Evolutionary conservation across 2,113 vertebrate genomes (phyloP), one percentile per base, ranked within the genome.

Genomic region (Nipponia nippon): DNA sequence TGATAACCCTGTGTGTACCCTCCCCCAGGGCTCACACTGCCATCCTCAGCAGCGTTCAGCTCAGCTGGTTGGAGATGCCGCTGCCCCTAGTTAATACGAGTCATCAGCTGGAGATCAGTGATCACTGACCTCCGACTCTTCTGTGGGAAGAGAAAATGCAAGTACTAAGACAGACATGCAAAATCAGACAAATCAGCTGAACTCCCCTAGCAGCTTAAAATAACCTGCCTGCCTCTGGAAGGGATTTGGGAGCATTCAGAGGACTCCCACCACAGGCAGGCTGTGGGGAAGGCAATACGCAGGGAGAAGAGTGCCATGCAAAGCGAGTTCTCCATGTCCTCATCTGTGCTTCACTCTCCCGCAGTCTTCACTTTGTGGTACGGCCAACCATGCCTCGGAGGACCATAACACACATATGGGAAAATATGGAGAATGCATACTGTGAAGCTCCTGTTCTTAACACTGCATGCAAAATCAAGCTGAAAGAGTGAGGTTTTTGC

Each of bases 401-500:
- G 88, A 44, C 76, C 36, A 4, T 36, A 86, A 80, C 2, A 9
- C 58, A 53, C 91, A 92, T 44, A 97, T 23, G 34, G 75, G 58
- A 49, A 90, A 92, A 80, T 16, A 70, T 0, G 10, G 66, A 52
- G 59, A 50, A 63, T 3, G 30, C 79, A 76, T 20, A 65, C 79
- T 58, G 91, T 40, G 59, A 86, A 90, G 58, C 71, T 93, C 90
- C 83, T 65, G 44, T 61, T 76, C 91, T 77, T 88, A 66, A 92
- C 83, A 18, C 63, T 73, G 72, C 79, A 90, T 86, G 83, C 46
- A 70, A 86, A 93, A 95, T 73, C 53, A 92, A 95, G 76, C 83
- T 80, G 46, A 36, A 88, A 88, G 88, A 92, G 71, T 9, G 42
- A 80, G 40, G 40, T 1, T 80, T 94, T 80, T 82, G 49, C 79